A percentile compares a stretch with the other conserved stretches of the same genome.
phyloP scores from a whole-genome alignment of 2,113 vertebrate species.

The Muscicapa adusta region DNA sequence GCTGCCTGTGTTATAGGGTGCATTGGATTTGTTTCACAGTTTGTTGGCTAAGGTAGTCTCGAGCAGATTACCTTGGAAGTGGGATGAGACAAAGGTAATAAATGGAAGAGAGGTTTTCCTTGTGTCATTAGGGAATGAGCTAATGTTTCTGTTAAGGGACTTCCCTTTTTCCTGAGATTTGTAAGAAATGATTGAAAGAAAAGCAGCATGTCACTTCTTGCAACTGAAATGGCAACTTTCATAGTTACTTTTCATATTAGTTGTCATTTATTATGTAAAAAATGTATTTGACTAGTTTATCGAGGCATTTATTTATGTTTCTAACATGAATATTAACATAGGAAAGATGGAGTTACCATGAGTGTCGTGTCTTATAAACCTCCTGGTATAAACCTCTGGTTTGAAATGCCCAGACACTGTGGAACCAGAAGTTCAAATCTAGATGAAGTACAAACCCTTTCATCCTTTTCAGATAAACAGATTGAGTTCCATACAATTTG shows the following conservation, averaged over 20 bases:
- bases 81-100: not conserved
- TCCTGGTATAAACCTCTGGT: not conserved
- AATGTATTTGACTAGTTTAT: not conserved
- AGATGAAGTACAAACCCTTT: conserved; percentile 14
- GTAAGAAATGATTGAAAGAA: not conserved
- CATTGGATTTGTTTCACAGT: conserved; percentile 41
- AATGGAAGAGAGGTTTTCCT: not conserved
- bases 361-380: not conserved
- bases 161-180: not conserved
- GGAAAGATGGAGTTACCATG: not conserved
- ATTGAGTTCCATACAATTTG: conserved; percentile 31
- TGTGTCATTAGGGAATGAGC: not conserved
- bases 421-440: conserved; percentile 35
- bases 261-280: not conserved
- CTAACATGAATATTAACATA: not conserved
- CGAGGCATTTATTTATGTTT: not conserved
- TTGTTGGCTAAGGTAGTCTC: conserved; percentile 20
- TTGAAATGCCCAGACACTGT: conserved; percentile 45
- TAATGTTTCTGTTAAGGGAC: not conserved
- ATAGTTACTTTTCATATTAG: not conserved
- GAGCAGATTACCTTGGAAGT: not conserved
- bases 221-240: not conserved
- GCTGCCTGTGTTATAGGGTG: conserved; percentile 38
- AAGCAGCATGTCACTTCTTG: not conserved
- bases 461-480: conserved; percentile 34